These are phyloP conservation scores for Engraulis encrasicolus DNA, from an alignment of 2,113 vertebrate species.

Conservation along the genomic window DNA sequence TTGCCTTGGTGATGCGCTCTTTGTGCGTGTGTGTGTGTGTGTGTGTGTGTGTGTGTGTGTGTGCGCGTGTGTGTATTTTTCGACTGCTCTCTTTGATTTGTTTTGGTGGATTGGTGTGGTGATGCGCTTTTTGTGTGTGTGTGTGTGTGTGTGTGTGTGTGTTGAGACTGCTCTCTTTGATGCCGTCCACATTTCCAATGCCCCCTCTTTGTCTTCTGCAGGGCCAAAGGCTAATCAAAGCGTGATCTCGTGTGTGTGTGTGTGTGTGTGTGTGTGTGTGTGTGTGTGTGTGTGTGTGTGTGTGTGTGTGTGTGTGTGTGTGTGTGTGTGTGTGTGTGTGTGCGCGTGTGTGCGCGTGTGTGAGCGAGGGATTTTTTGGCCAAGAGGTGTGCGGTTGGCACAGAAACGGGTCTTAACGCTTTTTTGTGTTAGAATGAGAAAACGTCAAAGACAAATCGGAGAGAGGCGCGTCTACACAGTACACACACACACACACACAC, in stretches of 20 bases:
- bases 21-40: no score
- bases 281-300: not conserved
- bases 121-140: no score
- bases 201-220: not conserved
- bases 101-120: no score
- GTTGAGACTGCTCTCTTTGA: no score
- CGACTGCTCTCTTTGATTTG: no score
- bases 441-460: not conserved
- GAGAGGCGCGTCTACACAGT: no score
- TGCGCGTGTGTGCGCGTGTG: not conserved
- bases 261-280: not conserved
- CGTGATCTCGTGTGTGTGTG: not conserved
- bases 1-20: no score
- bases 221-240: not conserved
- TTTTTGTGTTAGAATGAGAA: not conserved
- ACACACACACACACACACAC: no score
- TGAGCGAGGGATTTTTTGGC: not conserved
- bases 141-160: no score
- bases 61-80: no score
- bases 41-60: no score
- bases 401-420: constrained; percentile 10
- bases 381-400: constrained; percentile 6
- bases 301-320: not conserved
- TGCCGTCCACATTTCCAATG: not conserved
- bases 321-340: not conserved